A percentile compares a stretch with the other conserved stretches of the same genome.
Evolutionary conservation across 2,113 vertebrate genomes (phyloP).

Genomic region (Neopipo cinnamomea): DNA sequence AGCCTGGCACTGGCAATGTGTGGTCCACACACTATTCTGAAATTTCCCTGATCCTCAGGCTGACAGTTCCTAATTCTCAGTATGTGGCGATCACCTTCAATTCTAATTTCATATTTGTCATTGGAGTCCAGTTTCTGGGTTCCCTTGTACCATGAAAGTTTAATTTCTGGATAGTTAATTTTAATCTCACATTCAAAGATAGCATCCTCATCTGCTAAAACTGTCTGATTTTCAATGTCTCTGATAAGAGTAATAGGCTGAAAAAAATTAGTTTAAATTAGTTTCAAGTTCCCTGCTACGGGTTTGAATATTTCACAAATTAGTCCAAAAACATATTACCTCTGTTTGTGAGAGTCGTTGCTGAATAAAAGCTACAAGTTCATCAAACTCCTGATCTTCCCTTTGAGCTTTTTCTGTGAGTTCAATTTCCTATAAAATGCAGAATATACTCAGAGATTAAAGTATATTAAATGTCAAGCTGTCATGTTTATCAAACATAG

Average conservation of each 20-base stretch:
- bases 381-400: slow-evolving; percentile 87
- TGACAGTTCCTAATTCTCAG: slow-evolving; percentile 87
- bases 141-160: slow-evolving; percentile 95
- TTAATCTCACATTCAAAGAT: slow-evolving; percentile 89
- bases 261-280: slow-evolving; percentile 61
- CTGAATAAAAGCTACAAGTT: slow-evolving; percentile 93
- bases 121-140: slow-evolving; percentile 88
- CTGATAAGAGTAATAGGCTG: slow-evolving; percentile 90
- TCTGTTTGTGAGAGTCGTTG: slow-evolving; percentile 93
- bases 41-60: slow-evolving; percentile 89
- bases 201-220: slow-evolving; percentile 81
- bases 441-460: neutral
- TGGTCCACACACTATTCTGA: slow-evolving; percentile 92
- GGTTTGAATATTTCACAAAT: neutral
- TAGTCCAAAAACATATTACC: slow-evolving; percentile 71
- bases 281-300: neutral
- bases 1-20: slow-evolving; percentile 94
- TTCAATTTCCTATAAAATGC: slow-evolving; percentile 82
- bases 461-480: neutral
- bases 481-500: neutral
- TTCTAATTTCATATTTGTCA: slow-evolving; percentile 87
- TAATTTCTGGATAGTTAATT: slow-evolving; percentile 97
- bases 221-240: slow-evolving; percentile 87
- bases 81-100: slow-evolving; percentile 82
- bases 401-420: slow-evolving; percentile 79